These are phyloP conservation scores for Mylabris phalerata DNA, from an alignment of 1,140 invertebrate genomes.

Conservation along the genomic window DNA sequence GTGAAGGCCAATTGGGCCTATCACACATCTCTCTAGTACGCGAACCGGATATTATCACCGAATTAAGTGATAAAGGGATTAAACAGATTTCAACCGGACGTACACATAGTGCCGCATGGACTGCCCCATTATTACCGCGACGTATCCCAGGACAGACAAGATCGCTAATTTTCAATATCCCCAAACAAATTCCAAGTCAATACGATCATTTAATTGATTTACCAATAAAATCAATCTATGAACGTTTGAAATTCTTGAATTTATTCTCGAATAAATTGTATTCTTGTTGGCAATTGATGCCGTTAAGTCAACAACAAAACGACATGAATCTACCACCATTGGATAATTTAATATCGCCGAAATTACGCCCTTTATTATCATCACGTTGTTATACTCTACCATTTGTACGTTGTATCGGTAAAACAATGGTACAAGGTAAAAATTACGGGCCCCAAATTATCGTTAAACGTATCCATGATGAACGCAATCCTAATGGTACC, in stretches of 20 bases:
- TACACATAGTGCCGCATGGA: conserved; percentile 61
- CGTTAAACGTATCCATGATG: conserved; percentile 54
- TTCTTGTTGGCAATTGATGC: conserved; percentile 55
- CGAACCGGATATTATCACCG: conserved; percentile 51
- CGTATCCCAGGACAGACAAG: conserved; percentile 45
- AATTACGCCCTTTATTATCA: conserved; percentile 50
- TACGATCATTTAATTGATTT: conserved; percentile 50
- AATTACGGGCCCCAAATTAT: conserved; percentile 64
- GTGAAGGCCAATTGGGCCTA: conserved; percentile 57
- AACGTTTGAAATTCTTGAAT: conserved; percentile 52
- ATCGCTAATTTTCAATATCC: conserved; percentile 49
- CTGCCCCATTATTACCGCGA: conserved; percentile 46
- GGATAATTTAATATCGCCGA: conserved; percentile 45
- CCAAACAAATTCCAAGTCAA: conserved; percentile 50
- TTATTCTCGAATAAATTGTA: conserved; percentile 60
- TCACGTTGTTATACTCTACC: conserved; percentile 59
- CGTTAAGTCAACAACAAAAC: conserved; percentile 44
- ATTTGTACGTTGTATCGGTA: conserved; percentile 55
- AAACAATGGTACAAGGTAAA: conserved; percentile 61
- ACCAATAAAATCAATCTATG: conserved; percentile 48
- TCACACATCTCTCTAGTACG: conserved; percentile 49
- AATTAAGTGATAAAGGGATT: conserved; percentile 51
- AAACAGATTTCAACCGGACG: conserved; percentile 57
- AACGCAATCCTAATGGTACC: neutral
- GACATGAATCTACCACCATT: conserved; percentile 41